A percentile compares a stretch with the other conserved stretches of the same genome.
Conservation (phyloP, 1,140 invertebrate genomes). For the Pseudachorutes palmiensis region DNA sequence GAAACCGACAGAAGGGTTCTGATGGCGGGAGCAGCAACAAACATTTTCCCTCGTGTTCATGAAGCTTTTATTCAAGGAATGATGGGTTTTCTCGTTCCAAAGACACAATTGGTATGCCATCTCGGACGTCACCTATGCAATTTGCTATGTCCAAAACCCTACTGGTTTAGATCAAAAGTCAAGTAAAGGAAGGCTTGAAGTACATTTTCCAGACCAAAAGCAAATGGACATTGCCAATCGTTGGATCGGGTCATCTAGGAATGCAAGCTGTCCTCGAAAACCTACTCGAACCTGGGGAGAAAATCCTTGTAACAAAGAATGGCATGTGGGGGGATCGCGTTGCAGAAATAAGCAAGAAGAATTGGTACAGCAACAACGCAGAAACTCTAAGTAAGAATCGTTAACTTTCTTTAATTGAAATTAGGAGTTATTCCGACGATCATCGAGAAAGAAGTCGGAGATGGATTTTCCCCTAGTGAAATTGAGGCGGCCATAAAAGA, state of each 20-base stretch:
- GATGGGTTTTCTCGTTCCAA: no score
- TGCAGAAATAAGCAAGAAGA: background rate
- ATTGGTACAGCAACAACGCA: background rate
- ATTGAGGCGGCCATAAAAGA: background rate
- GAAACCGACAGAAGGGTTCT: no score
- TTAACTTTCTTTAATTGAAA: background rate
- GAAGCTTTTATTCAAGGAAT: no score
- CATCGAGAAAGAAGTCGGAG: background rate
- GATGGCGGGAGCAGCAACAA: no score
- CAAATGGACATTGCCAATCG: background rate
- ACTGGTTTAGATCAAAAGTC: no score
- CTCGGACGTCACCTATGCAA: no score
- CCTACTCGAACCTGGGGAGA: background rate
- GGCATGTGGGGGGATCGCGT: background rate
- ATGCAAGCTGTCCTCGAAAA: background rate
- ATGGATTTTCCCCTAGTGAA: background rate
- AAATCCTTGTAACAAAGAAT: background rate
- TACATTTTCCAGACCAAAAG: background rate
- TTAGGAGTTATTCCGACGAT: background rate
- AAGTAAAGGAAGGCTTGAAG: no score
- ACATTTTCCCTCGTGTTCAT: no score
- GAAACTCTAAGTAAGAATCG: background rate
- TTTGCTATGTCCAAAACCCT: no score
- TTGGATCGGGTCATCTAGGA: background rate
- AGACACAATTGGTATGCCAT: no score